These are phyloP conservation scores for Lordiphosa fenestrarum DNA, from an alignment of 2,888 invertebrate genomes.

Conservation along the genomic window DNA sequence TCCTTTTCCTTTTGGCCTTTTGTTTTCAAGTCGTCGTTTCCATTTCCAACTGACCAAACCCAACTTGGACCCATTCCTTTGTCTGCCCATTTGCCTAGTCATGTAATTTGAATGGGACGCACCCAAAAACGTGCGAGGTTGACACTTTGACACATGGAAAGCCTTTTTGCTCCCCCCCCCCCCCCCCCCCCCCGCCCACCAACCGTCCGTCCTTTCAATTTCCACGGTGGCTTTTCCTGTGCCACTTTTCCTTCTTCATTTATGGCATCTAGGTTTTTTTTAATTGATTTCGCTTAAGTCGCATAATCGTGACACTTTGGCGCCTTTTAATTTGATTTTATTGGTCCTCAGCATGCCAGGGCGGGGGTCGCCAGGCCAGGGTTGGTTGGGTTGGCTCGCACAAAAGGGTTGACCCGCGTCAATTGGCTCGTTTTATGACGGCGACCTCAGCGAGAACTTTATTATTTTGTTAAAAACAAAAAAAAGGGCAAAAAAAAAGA, in stretches of 20 bases:
- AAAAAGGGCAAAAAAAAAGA: conserved; percentile 20
- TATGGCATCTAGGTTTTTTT: conserved; percentile 25
- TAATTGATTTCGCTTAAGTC: conserved; percentile 74
- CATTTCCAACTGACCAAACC: no score
- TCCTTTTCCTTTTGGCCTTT: no score
- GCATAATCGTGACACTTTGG: conserved; percentile 75
- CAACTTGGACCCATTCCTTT: no score
- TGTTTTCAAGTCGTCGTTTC: no score
- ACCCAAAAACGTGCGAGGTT: conserved; percentile 42
- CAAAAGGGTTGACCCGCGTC: conserved; percentile 54
- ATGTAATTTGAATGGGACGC: conserved; percentile 57
- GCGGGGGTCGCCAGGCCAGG: neutral
- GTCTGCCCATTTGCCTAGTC: conserved; percentile 56
- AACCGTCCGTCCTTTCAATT: conserved; percentile 13
- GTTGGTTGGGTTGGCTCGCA: neutral
- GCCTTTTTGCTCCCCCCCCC: no score
- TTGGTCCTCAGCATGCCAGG: conserved; percentile 60
- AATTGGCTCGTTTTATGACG: conserved; percentile 63
- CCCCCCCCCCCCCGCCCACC: no score
- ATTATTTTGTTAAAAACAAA: conserved; percentile 50
- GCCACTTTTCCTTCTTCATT: conserved; percentile 28
- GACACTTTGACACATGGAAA: conserved; percentile 59
- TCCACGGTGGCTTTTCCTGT: conserved; percentile 21
- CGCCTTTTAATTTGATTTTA: conserved; percentile 76
- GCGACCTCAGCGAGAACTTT: conserved; percentile 56